These are phyloP conservation scores for Nemoura dubitans DNA, from an alignment of 2,888 invertebrate genomes.

Conservation along the genomic window DNA sequence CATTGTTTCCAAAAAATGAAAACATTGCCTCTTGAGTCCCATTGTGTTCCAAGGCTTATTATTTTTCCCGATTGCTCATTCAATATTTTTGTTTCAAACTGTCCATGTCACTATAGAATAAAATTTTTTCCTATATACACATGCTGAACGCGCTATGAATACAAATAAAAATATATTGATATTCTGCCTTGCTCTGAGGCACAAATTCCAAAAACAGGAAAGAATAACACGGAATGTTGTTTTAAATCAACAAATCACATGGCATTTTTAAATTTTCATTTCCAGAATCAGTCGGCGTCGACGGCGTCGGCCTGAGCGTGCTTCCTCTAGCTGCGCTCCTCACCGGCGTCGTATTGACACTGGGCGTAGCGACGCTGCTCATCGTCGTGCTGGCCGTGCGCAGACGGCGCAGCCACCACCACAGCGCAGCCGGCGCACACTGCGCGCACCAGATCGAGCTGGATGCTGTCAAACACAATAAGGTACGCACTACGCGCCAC, in stretches of 20 bases:
- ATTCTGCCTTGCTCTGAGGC: not conserved
- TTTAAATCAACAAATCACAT: not conserved
- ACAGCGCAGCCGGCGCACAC: constrained; percentile 25
- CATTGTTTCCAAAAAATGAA: not conserved
- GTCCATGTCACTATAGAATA: not conserved
- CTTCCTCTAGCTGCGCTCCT: constrained; percentile 76
- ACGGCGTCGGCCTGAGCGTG: constrained; percentile 65
- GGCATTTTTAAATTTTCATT: not conserved
- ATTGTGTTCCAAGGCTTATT: not conserved
- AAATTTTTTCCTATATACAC: not conserved
- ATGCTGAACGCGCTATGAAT: not conserved
- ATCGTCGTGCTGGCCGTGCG: constrained; percentile 72
- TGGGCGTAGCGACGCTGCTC: constrained; percentile 70
- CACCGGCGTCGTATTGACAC: constrained; percentile 72
- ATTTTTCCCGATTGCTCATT: not conserved
- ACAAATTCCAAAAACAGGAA: not conserved
- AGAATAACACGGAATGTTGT: too few relatives aligned
- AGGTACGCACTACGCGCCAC: constrained; percentile 53
- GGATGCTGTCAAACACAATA: constrained; percentile 63
- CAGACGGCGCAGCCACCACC: constrained; percentile 62
- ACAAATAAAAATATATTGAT: not conserved
- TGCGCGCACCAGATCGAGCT: constrained; percentile 54
- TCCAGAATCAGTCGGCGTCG: constrained; percentile 59
- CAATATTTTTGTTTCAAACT: not conserved
- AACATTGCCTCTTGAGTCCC: not conserved